Evolutionary conservation across 2,888 invertebrate species (phyloP), one percentile per base, ranked within the genome.

Genomic region (Mechanitis mazaeus): DNA sequence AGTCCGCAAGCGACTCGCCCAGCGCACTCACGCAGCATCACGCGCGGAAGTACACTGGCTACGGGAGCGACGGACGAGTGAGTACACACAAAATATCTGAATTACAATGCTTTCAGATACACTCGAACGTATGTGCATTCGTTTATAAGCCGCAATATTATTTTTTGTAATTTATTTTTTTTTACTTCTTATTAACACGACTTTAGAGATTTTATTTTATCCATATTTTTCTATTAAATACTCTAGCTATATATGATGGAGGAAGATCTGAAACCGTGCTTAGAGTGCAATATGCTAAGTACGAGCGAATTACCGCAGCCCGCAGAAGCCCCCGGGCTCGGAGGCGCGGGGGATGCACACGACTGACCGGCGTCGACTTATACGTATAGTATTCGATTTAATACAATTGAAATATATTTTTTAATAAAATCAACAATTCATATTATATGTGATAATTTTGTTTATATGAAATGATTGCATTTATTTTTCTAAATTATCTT

Each of bases 1-100:
- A 74, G 72, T 3, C 73, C 68, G 68, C 67, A 11, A 7, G 76
- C 78, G 0, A 59, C 56, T 0, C 67, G 67, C 0, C 0, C 59
- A 4, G 42, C 9, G 33, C 42, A 35, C 54, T 42, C 9, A 4
- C 28, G 1, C 38, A 53, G 6, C 72, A 72, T 61, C 77, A 75
- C 59, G 72, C 74, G 64, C 71, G 63, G 46, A 69, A 71, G 55
- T 86, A 74, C 68, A 28, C 67, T 0, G 85, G 75, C 5, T 71
- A 69, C 58, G 88, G 89, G 1, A 54, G 11, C 3, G 88, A 88
- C 45, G 86, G 86, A 58, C 73, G 72, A 74, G 88, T 88, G 53
- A 69, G 62, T 45, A 7, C 2, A 9, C 33, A 12, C 11, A 20
- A 20, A 20, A 20, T 20, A 20, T 20, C 20, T 20, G 20, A 20